phyloP scores from a whole-genome alignment of 2,888 invertebrate species.

The Pachliopta kotzebuea region DNA sequence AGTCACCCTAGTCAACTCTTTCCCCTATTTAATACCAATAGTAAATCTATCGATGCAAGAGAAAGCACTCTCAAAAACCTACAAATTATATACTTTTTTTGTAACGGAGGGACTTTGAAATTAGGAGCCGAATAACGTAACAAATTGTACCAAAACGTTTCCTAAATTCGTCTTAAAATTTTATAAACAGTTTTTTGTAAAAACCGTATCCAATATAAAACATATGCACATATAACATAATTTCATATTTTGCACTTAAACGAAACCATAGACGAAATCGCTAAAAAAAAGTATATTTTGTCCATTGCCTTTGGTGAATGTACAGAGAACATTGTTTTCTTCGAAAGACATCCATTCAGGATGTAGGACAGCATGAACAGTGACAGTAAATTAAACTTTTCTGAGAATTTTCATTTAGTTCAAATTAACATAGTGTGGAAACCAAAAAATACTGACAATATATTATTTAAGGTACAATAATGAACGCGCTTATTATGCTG shows the following conservation, averaged over 20 bases:
- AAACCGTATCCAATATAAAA: neutral
- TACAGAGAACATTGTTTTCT: no score
- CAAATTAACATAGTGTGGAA: no score
- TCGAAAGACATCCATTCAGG: no score
- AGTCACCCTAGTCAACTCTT: neutral
- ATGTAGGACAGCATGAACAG: no score
- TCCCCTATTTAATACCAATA: neutral
- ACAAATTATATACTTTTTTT: constrained; percentile 6
- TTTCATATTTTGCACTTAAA: neutral
- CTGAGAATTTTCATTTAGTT: no score
- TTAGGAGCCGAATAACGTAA: neutral
- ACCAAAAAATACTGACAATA: no score
- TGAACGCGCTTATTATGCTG: no score
- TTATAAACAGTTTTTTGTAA: neutral
- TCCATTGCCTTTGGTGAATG: no score
- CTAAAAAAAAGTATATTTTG: no score
- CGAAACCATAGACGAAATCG: no score
- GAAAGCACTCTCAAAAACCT: neutral
- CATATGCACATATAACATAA: neutral
- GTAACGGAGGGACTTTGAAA: neutral
- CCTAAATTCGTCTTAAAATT: neutral
- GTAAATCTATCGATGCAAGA: constrained; percentile 3
- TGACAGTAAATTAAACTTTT: no score
- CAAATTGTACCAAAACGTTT: neutral
- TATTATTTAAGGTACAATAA: no score